Conservation (phyloP, 1,140 invertebrate genomes). For the Dufourea novaeangliae region DNA sequence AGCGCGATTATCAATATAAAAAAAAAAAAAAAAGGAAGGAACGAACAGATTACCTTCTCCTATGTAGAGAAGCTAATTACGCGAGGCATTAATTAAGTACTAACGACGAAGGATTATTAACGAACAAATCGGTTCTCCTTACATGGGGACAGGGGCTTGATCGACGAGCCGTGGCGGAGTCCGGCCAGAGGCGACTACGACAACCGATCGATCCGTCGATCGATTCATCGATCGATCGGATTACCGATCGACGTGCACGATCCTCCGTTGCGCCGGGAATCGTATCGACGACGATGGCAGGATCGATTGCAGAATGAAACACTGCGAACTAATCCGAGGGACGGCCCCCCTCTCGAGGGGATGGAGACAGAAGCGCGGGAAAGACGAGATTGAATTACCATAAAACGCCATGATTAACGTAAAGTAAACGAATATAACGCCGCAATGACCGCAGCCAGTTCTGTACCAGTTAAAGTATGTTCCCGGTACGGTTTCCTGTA, state of each 20-base stretch:
- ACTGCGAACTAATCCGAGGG: slow-evolving; percentile 60
- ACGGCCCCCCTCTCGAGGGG: neutral
- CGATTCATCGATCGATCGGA: slow-evolving; percentile 59
- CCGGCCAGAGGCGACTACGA: slow-evolving; percentile 52
- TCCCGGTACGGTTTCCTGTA: slow-evolving; percentile 58
- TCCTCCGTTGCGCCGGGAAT: slow-evolving; percentile 44
- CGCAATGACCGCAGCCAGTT: slow-evolving; percentile 77
- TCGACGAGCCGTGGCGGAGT: slow-evolving; percentile 40
- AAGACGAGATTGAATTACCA: slow-evolving; percentile 77
- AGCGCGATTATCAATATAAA: slow-evolving; percentile 25
- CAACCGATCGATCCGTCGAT: slow-evolving; percentile 68
- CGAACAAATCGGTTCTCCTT: slow-evolving; percentile 56
- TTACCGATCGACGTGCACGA: slow-evolving; percentile 60
- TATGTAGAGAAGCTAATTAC: slow-evolving; percentile 47
- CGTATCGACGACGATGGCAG: slow-evolving; percentile 72
- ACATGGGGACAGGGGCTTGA: slow-evolving; percentile 52
- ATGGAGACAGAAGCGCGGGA: slow-evolving; percentile 59
- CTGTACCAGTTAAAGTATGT: slow-evolving; percentile 75
- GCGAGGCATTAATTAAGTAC: slow-evolving; percentile 46
- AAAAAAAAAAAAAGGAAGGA: no score
- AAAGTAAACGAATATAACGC: slow-evolving; percentile 82
- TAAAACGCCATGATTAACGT: slow-evolving; percentile 82
- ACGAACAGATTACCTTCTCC: slow-evolving; percentile 29
- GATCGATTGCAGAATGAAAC: slow-evolving; percentile 76
- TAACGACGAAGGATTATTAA: slow-evolving; percentile 54